A percentile compares a stretch with the other conserved stretches of the same genome.
Evolutionary conservation across 2,888 invertebrate genomes (phyloP).

Genomic region (Leucophora obtusa): DNA sequence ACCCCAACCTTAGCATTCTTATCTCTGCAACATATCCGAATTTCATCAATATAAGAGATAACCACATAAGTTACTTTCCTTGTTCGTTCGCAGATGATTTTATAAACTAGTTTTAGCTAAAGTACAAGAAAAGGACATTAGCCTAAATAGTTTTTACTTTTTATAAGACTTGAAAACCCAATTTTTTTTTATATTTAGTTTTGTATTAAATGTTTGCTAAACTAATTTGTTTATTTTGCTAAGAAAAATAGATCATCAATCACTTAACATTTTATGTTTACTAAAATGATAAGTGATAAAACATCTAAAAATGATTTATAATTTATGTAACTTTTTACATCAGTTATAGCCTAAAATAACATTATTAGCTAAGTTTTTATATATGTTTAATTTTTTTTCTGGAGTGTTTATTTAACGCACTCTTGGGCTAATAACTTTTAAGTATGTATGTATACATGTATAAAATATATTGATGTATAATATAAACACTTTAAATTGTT

Average conservation of each 20-base stretch:
- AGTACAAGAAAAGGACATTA: no score
- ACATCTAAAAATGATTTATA: constrained; percentile 48
- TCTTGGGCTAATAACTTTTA: constrained; percentile 23
- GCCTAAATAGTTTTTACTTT: no score
- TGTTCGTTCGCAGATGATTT: no score
- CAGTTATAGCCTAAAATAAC: constrained; percentile 29
- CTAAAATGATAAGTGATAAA: constrained; percentile 13
- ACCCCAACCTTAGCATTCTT: no score
- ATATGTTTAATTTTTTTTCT: not conserved
- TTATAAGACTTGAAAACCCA: no score
- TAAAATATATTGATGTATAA: constrained; percentile 21
- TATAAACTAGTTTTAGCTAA: no score
- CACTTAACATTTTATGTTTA: constrained; percentile 13
- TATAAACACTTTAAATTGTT: constrained; percentile 38
- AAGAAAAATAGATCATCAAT: constrained; percentile 22
- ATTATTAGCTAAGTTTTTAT: constrained; percentile 21
- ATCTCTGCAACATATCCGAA: no score
- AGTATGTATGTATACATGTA: constrained; percentile 8
- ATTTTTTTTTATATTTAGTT: no score
- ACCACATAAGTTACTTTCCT: no score
- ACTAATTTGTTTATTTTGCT: not conserved
- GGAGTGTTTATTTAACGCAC: constrained; percentile 21
- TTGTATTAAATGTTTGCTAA: not conserved
- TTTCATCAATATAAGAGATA: no score
- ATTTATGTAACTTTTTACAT: constrained; percentile 35